phyloP scores from a whole-genome alignment of 2,888 invertebrate species.

The Nasonovia ribisnigri region DNA sequence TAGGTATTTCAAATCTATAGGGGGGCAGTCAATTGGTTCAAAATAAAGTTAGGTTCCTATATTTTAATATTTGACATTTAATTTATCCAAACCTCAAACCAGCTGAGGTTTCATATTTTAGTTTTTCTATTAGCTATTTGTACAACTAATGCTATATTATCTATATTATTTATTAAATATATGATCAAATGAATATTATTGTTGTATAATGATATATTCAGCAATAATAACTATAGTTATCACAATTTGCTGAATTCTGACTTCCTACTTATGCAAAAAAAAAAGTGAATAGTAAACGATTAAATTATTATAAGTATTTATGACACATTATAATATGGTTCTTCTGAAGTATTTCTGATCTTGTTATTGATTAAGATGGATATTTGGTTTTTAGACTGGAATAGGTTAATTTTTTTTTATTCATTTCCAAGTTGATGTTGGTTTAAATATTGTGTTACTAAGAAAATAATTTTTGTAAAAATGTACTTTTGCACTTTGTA shows the following conservation, averaged over 20 bases:
- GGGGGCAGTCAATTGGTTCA: no score
- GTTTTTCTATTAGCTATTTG: no score
- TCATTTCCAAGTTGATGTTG: no score
- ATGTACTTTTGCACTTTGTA: background rate
- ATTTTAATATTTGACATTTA: no score
- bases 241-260: background rate
- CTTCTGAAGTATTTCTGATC: background rate
- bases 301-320: background rate
- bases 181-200: background rate
- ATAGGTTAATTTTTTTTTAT: background rate
- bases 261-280: background rate
- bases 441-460: no score
- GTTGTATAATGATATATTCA: background rate
- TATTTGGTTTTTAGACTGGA: background rate
- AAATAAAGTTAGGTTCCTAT: no score
- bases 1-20: no score
- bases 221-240: background rate
- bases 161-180: no score
- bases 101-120: no score
- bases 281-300: background rate
- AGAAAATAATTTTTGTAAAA: no score
- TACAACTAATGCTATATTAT: no score
- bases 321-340: background rate
- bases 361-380: background rate
- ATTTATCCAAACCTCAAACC: no score